Evolutionary conservation across 1,140 invertebrate genomes (phyloP).

Genomic region (Tetraneura akinire): DNA sequence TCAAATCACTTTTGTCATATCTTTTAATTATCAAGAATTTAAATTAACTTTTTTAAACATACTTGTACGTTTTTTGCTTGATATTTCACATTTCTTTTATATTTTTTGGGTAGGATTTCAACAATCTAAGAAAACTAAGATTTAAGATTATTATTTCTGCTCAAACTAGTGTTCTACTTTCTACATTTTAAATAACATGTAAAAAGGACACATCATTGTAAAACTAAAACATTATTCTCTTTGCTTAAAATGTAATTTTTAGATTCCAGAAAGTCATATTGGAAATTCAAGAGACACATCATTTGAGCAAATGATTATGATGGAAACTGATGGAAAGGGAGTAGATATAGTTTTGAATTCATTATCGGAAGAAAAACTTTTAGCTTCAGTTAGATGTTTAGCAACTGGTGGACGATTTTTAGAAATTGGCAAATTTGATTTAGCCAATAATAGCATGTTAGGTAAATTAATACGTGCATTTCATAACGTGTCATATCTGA

Average conservation of each 20-base stretch:
- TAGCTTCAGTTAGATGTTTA: slow-evolving; percentile 65
- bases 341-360: slow-evolving; percentile 81
- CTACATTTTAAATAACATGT: too few species aligned
- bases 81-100: too few species aligned
- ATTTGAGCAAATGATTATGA: slow-evolving; percentile 72
- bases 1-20: too few species aligned
- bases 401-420: slow-evolving; percentile 69
- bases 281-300: slow-evolving; percentile 71
- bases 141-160: too few species aligned
- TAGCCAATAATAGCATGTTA: slow-evolving; percentile 68
- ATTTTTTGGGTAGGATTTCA: too few species aligned
- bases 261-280: slow-evolving; percentile 69
- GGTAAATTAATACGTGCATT: slow-evolving; percentile 57
- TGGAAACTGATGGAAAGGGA: slow-evolving; percentile 66
- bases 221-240: too few species aligned
- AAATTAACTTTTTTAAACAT: too few species aligned
- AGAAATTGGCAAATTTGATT: slow-evolving; percentile 74
- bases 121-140: too few species aligned
- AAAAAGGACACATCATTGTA: too few species aligned
- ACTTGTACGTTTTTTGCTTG: too few species aligned
- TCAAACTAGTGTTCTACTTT: too few species aligned
- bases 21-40: too few species aligned
- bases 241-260: background rate
- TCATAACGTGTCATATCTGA: background rate
- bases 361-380: slow-evolving; percentile 75